These are phyloP conservation scores for Oreonectes daqikongensis DNA, from an alignment of 2,797 vertebrate genomes.

Conservation along the genomic window DNA sequence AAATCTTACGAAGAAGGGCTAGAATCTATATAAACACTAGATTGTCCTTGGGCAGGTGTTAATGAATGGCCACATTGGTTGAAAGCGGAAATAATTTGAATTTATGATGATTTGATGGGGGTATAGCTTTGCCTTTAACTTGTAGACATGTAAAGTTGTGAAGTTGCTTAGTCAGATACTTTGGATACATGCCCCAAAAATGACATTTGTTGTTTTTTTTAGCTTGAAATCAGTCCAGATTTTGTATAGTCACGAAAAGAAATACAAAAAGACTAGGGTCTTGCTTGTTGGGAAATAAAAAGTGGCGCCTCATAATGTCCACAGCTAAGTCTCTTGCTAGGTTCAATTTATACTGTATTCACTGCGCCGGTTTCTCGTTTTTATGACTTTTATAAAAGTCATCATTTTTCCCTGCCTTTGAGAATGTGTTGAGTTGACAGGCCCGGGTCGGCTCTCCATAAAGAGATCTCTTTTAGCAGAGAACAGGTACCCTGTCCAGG, in stretches of 20 bases:
- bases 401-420: conserved; percentile 49
- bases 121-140: too few species aligned
- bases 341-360: conserved; percentile 44
- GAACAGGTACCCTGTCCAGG: conserved; percentile 54
- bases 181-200: not conserved
- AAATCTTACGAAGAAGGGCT: too few species aligned
- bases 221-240: not conserved
- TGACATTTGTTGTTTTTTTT: not conserved
- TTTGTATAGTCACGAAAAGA: not conserved
- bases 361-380: conserved; percentile 27
- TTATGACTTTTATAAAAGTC: conserved; percentile 56
- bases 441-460: conserved; percentile 38
- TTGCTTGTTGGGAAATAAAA: conserved; percentile 40
- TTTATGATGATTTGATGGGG: too few species aligned
- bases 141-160: too few species aligned
- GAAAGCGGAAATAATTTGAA: too few species aligned
- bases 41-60: too few species aligned
- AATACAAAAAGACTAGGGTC: not conserved
- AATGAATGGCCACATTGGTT: too few species aligned
- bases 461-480: conserved; percentile 53
- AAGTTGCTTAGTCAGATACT: not conserved
- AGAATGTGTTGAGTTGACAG: conserved; percentile 51
- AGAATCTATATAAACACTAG: too few species aligned
- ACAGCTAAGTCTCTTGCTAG: conserved; percentile 23
- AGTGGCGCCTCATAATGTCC: conserved; percentile 24